These are phyloP conservation scores for Phoebastria nigripes DNA, from an alignment of 2,797 vertebrate genomes.

Conservation along the genomic window DNA sequence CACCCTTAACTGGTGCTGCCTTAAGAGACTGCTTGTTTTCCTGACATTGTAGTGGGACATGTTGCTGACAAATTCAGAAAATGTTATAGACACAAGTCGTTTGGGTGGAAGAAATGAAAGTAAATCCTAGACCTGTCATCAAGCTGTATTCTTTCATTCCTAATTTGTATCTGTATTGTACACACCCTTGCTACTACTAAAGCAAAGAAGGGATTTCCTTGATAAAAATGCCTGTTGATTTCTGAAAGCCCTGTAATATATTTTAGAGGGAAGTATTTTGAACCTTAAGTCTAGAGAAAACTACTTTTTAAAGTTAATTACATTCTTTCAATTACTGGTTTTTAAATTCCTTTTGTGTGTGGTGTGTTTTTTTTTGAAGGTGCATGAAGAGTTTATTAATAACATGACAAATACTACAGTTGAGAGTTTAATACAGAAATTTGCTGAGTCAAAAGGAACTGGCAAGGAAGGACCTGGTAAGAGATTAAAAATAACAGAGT, in stretches of 20 bases:
- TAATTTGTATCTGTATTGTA: not conserved
- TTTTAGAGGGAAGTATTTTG: not conserved
- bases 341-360: not conserved
- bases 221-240: not conserved
- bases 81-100: rapidly evolving
- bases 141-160: not conserved
- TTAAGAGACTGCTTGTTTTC: not conserved
- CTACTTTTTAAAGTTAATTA: not conserved
- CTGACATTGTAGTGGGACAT: not conserved
- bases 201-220: not conserved
- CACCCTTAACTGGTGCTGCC: conserved; percentile 15
- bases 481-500: conserved; percentile 17
- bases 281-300: not conserved
- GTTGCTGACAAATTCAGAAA: not conserved
- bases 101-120: not conserved
- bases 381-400: conserved; percentile 91
- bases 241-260: not conserved
- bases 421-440: conserved; percentile 89
- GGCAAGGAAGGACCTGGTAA: conserved; percentile 93
- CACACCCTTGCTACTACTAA: not conserved
- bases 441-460: conserved; percentile 91
- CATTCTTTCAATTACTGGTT: not conserved
- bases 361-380: conserved; percentile 69
- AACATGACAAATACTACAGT: conserved; percentile 92
- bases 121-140: not conserved